Percentiles rank a stretch among this genome's conserved stretches.
Evolutionary conservation across 1,140 invertebrate genomes (phyloP).

Genomic region (Papilio polytes): DNA sequence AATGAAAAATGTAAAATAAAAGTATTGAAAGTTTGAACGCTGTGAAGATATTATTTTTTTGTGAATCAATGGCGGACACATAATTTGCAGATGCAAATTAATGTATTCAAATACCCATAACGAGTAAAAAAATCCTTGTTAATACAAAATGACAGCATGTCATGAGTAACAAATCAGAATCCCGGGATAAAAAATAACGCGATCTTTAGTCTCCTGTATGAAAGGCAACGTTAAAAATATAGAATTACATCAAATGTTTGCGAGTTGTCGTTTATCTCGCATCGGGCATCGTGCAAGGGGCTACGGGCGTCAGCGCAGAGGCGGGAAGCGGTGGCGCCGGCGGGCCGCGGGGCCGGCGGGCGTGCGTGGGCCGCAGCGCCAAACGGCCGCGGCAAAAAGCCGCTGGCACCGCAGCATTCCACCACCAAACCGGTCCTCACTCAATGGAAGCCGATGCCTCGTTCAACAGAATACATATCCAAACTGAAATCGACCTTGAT

Average conservation of each 20-base stretch:
- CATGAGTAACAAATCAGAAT: conserved; percentile 9
- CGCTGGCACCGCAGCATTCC: conserved; percentile 72
- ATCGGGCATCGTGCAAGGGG: conserved; percentile 44
- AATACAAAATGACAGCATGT: conserved; percentile 22
- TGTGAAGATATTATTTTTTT: background rate
- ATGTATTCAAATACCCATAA: too few relatives aligned
- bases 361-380: conserved; percentile 68
- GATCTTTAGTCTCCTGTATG: conserved; percentile 17
- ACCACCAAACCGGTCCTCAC: conserved; percentile 67
- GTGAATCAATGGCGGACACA: too few relatives aligned
- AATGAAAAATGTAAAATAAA: background rate
- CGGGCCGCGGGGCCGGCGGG: conserved; percentile 54
- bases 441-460: conserved; percentile 71
- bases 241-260: conserved; percentile 68
- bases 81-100: background rate
- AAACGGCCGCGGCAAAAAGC: conserved; percentile 67
- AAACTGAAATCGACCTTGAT: conserved; percentile 52
- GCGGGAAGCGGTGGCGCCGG: conserved; percentile 66
- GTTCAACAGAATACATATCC: conserved; percentile 42
- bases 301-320: conserved; percentile 53
- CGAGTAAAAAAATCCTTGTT: background rate
- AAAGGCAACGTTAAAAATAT: conserved; percentile 50
- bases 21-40: background rate
- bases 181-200: background rate
- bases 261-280: conserved; percentile 68